Evolutionary conservation across 2,113 vertebrate species (phyloP).

Genomic region (Poicephalus meyeri): DNA sequence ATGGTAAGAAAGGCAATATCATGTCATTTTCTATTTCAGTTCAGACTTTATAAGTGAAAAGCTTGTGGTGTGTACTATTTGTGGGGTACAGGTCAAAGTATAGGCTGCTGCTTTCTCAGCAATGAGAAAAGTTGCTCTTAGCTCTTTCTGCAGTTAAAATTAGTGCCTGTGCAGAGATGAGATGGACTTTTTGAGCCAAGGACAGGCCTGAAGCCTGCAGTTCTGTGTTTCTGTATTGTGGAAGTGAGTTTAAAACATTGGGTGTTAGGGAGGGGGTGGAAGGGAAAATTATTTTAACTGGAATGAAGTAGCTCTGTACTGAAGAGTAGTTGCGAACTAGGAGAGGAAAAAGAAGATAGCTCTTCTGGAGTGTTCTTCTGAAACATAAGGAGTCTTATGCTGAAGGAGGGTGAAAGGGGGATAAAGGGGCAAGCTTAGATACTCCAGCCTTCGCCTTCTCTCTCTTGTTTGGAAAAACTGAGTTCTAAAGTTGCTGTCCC

Average conservation of each 20-base stretch:
- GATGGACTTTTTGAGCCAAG: background rate
- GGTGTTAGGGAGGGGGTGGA: background rate
- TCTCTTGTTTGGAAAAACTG: rapidly evolving
- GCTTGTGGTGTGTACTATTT: rapidly evolving
- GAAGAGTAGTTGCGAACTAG: background rate
- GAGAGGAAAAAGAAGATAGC: background rate
- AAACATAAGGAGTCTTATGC: background rate
- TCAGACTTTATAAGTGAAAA: background rate
- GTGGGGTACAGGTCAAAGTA: background rate
- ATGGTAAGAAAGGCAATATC: slow-evolving; percentile 75
- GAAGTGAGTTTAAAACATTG: background rate
- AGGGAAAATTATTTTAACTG: background rate
- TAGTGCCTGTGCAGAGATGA: background rate
- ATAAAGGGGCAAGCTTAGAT: background rate
- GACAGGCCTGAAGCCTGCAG: background rate
- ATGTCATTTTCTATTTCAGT: background rate
- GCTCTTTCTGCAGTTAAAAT: background rate
- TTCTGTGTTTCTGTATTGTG: background rate
- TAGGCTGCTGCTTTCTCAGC: background rate
- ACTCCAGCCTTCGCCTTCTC: background rate
- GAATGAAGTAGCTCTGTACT: background rate
- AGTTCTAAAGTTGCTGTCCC: background rate
- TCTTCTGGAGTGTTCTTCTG: background rate
- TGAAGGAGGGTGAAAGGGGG: background rate
- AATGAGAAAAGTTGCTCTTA: background rate